Base-by-base conservation (phyloP, 2,888 invertebrate genomes). In the Parthenolecanium corni region DNA sequence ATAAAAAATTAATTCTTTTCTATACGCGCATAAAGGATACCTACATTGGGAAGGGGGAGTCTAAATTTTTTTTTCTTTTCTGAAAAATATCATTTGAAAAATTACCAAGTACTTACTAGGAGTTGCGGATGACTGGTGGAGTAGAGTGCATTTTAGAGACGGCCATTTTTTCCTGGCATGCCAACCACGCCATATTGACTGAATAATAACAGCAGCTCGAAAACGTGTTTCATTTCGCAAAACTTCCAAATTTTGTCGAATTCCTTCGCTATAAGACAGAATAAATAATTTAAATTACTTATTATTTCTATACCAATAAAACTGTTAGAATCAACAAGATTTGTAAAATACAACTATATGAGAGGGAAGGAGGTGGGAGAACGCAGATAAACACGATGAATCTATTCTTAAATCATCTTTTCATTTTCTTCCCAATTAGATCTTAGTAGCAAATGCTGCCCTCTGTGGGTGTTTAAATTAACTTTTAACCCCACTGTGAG, bases 241-340 rank as follows among this genome's bases (percentile, higher is more conserved):
- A 65, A 84, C 82, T 73, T 94, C 94, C 69, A 95, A 74, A 70
- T 90, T 89, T 76, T 93, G 92, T 5, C 92, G 80, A 71, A 92
- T 89, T 25, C 89, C 90, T 76, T 93, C 94, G 76, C 92, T 93
- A 68, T 66, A 69, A n/a, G 31, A 31, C 31, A 4, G 31, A 31
- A 31, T n/a, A n/a, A n/a, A n/a, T 6, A 16, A 47, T 16, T 49
- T 20, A 46, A 56, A 42, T 56, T 18, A n/a, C 21, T 51, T 21
- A 51, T 16, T 47, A 47, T 47, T 47, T 11, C 18, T 14, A 16
- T 12, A 12, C 18, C n/a, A n/a, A 38, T 12, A 12, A 12, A 38
- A 12, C 38, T 38, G 9, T 38, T 38, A 38, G 12, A 9, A 12
- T n/a, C n/a, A n/a, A n/a, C n/a, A n/a, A n/a, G 11, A 47, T 3